A percentile compares a stretch with the other conserved stretches of the same genome.
Conservation (phyloP, 2,113 vertebrate species). For the Sander lucioperca region DNA sequence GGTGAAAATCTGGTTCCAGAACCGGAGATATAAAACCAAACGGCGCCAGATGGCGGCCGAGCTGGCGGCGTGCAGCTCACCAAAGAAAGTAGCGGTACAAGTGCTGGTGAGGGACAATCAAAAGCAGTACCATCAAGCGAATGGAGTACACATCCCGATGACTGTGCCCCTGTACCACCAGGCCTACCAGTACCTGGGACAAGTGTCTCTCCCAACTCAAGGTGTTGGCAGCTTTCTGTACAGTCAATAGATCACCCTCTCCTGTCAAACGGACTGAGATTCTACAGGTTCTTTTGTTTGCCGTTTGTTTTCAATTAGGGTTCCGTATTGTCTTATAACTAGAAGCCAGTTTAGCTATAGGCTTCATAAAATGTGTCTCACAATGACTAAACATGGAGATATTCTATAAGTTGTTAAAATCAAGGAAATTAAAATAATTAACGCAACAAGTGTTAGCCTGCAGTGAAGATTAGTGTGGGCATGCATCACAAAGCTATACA, state of each 20-base stretch:
- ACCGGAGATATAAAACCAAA: constrained; percentile 89
- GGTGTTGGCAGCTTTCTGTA: not conserved
- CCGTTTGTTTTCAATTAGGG: not conserved
- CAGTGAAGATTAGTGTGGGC: not conserved
- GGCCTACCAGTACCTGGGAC: constrained; percentile 71
- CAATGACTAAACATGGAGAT: not conserved
- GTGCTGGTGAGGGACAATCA: constrained; percentile 84
- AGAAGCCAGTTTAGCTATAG: not conserved
- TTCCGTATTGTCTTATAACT: not conserved
- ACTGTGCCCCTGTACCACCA: constrained; percentile 76
- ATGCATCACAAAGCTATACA: not conserved
- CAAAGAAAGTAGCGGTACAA: constrained; percentile 83
- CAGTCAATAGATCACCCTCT: not conserved
- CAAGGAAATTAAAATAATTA: not conserved
- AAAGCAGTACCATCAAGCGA: constrained; percentile 68
- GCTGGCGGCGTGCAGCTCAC: constrained; percentile 41
- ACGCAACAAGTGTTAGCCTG: not conserved
- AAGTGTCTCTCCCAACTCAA: not conserved
- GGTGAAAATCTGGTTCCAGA: constrained; percentile 90
- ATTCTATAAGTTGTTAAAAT: not conserved
- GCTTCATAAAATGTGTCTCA: not conserved
- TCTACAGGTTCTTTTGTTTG: not conserved
- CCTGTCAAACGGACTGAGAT: not conserved
- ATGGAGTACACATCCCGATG: constrained; percentile 59
- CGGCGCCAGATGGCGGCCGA: constrained; percentile 80